These are phyloP conservation scores for Zaprionus lachaisei DNA, from an alignment of 1,140 invertebrate genomes.

Conservation along the genomic window DNA sequence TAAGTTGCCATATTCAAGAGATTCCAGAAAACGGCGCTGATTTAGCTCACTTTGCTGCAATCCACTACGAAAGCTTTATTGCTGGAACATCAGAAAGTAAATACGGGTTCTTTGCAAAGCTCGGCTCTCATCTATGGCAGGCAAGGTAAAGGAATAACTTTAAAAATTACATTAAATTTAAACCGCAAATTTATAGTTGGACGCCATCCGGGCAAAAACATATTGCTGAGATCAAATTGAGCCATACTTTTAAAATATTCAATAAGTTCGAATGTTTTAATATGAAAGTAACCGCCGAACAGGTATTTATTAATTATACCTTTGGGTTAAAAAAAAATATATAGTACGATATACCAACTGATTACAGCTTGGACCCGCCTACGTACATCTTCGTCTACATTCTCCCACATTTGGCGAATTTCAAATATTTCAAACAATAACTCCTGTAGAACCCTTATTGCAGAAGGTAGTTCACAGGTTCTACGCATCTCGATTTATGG, in stretches of 20 bases:
- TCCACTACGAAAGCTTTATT: slow-evolving; percentile 89
- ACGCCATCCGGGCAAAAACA: slow-evolving; percentile 48
- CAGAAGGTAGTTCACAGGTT: slow-evolving; percentile 92
- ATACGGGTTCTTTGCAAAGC: slow-evolving; percentile 13
- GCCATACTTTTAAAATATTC: slow-evolving; percentile 59
- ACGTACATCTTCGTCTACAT: slow-evolving; percentile 89
- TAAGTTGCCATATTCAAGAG: slow-evolving; percentile 93
- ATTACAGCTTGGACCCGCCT: slow-evolving; percentile 91
- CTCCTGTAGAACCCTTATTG: slow-evolving; percentile 91
- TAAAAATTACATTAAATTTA: background rate
- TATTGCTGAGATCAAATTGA: slow-evolving; percentile 62
- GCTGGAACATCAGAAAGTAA: slow-evolving; percentile 85
- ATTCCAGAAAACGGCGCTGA: slow-evolving; percentile 97
- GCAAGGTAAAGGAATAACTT: slow-evolving; percentile 54
- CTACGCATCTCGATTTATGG: slow-evolving; percentile 87
- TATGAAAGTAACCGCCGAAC: slow-evolving; percentile 64
- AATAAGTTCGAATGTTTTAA: slow-evolving; percentile 54
- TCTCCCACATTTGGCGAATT: slow-evolving; percentile 87
- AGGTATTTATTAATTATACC: slow-evolving; percentile 48
- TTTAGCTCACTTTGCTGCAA: slow-evolving; percentile 90
- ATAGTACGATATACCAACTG: background rate
- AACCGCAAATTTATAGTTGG: slow-evolving; percentile 52
- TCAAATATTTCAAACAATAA: slow-evolving; percentile 91
- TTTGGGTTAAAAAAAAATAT: background rate
- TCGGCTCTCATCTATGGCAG: slow-evolving; percentile 67